These are phyloP conservation scores for Ageneiosus marmoratus DNA, from an alignment of 2,113 vertebrate genomes.

Conservation along the genomic window DNA sequence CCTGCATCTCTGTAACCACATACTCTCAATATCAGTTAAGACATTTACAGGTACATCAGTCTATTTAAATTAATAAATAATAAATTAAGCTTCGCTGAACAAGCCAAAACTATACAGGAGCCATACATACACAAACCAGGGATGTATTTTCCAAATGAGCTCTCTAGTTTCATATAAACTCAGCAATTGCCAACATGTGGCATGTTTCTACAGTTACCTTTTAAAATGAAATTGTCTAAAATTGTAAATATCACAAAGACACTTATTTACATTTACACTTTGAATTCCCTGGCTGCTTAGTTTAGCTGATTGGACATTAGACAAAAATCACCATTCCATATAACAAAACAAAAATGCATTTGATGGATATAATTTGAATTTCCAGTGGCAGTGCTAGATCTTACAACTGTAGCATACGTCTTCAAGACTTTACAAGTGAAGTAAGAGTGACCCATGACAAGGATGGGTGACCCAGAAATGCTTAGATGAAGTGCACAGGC, in stretches of 20 bases:
- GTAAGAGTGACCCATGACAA: background rate
- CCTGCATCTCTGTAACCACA: background rate
- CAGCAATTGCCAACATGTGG: background rate
- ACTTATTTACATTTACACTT: background rate
- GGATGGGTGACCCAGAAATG: background rate
- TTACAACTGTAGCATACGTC: background rate
- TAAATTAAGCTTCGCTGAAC: background rate
- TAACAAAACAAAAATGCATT: background rate
- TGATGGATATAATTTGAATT: background rate
- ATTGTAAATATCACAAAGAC: background rate
- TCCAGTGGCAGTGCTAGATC: background rate
- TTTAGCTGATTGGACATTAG: background rate
- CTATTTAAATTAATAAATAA: background rate
- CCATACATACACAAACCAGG: background rate
- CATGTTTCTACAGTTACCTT: background rate
- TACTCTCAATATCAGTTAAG: background rate
- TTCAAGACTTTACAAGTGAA: background rate
- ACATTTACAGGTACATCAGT: background rate
- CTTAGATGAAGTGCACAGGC: slow-evolving; percentile 5
- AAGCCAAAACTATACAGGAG: background rate
- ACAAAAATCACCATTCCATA: background rate
- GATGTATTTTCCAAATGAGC: background rate
- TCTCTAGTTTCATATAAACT: background rate
- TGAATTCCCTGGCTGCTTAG: background rate
- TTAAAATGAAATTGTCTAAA: background rate